phyloP scores from a whole-genome alignment of 2,113 vertebrate species.

The Sterrhoptilus dennistouni region DNA sequence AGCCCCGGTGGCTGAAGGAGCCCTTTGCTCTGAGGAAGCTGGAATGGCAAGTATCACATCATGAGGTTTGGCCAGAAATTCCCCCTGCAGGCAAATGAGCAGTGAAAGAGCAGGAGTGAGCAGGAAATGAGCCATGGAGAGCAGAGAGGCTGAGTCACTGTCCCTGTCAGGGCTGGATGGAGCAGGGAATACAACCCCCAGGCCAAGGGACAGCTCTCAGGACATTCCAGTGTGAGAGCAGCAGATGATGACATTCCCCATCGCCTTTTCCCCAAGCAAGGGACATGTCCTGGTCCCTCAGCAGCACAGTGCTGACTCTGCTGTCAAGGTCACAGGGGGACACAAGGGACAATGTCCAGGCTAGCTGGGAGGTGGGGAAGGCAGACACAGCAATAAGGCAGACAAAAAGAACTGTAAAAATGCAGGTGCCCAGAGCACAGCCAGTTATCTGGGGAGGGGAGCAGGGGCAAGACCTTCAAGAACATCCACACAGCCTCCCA shows the following conservation, averaged over 20 bases:
- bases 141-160: slow-evolving; percentile 18
- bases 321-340: background rate
- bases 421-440: background rate
- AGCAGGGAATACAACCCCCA: background rate
- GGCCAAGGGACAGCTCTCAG: background rate
- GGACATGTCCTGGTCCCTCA: background rate
- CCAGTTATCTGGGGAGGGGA: background rate
- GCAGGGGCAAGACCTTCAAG: background rate
- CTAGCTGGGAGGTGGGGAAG: background rate
- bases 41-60: background rate
- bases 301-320: background rate
- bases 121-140: slow-evolving; percentile 34
- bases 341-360: background rate
- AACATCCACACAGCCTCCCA: background rate
- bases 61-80: background rate
- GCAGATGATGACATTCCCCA: background rate
- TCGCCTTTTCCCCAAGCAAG: background rate
- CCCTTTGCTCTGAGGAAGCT: background rate
- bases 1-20: background rate
- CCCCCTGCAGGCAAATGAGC: background rate
- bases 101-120: background rate
- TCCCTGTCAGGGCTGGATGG: background rate
- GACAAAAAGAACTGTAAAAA: background rate
- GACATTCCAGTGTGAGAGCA: background rate
- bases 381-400: background rate